Conservation (phyloP, 2,888 invertebrate species). For the Onchidella celtica region DNA sequence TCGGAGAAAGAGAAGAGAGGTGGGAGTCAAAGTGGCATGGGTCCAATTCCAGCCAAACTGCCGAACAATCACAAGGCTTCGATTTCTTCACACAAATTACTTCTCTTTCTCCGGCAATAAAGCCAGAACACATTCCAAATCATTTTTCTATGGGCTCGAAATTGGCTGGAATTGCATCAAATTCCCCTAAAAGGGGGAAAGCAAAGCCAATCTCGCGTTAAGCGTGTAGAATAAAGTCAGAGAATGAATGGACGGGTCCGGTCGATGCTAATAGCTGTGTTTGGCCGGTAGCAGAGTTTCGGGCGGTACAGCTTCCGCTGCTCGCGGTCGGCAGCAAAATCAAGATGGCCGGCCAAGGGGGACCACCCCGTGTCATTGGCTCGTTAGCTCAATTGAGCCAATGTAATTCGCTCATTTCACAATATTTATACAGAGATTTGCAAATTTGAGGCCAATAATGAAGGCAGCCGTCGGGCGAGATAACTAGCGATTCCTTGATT, state of each 20-base stretch:
- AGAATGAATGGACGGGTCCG: not conserved
- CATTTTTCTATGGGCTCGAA: slow-evolving; percentile 45
- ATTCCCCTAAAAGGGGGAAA: slow-evolving; percentile 31
- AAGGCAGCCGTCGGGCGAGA: slow-evolving; percentile 46
- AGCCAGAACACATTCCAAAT: slow-evolving; percentile 44
- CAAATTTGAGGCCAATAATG: slow-evolving; percentile 57
- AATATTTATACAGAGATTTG: slow-evolving; percentile 61
- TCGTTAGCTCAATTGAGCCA: slow-evolving; percentile 59
- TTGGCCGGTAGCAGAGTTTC: slow-evolving; percentile 20
- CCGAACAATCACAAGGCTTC: not conserved
- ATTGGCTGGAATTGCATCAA: slow-evolving; percentile 48
- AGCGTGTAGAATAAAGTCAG: slow-evolving; percentile 22
- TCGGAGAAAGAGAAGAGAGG: too few species aligned
- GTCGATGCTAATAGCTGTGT: slow-evolving; percentile 25
- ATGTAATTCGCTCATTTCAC: slow-evolving; percentile 57
- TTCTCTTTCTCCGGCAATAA: slow-evolving; percentile 36
- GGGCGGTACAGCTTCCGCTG: not conserved
- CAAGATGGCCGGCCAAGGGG: slow-evolving; percentile 28
- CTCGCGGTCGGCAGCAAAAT: not conserved
- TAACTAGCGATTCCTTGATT: slow-evolving; percentile 50
- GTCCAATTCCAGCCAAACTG: not conserved
- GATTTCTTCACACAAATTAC: slow-evolving; percentile 23
- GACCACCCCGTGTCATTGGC: slow-evolving; percentile 51
- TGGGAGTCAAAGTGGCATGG: not conserved
- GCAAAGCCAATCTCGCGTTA: slow-evolving; percentile 28